Percentiles rank a stretch among this genome's conserved stretches.
These are phyloP conservation scores for Perca schrenkii DNA, from an alignment of 2,113 vertebrate species.

Conservation along the genomic window DNA sequence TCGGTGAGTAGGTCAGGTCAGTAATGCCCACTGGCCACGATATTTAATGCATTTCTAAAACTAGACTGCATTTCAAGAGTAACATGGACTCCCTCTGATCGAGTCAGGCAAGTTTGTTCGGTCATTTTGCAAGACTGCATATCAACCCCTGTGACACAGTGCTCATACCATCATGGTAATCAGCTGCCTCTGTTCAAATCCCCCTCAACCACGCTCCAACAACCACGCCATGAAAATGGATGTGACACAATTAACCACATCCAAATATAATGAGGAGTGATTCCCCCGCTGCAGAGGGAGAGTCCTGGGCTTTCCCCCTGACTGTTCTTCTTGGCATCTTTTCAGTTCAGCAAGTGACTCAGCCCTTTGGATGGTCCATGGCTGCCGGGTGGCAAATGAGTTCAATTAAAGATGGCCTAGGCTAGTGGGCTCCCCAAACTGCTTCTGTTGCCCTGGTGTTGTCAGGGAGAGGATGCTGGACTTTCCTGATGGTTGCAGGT, in stretches of 20 bases:
- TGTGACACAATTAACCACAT: conserved; percentile 60
- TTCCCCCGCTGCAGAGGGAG: conserved; percentile 37
- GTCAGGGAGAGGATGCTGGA: not conserved
- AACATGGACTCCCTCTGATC: conserved; percentile 55
- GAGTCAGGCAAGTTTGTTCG: conserved; percentile 43
- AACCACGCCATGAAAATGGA: conserved; percentile 47
- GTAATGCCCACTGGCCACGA: conserved; percentile 38
- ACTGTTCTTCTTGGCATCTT: conserved; percentile 51
- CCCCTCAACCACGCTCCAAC: conserved; percentile 33
- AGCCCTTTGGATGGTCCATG: conserved; percentile 41
- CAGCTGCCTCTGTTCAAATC: conserved; percentile 27
- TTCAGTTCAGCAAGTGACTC: conserved; percentile 59
- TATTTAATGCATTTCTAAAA: conserved; percentile 20
- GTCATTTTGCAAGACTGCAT: conserved; percentile 47
- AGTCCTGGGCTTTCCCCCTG: conserved; percentile 63
- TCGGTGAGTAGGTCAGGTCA: not conserved
- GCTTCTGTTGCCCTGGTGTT: conserved; percentile 4
- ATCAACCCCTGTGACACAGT: conserved; percentile 37
- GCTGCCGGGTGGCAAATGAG: conserved; percentile 38
- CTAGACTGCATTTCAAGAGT: conserved; percentile 35
- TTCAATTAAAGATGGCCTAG: conserved; percentile 12
- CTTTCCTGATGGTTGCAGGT: not conserved
- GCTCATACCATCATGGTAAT: conserved; percentile 42
- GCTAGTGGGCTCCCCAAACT: conserved; percentile 6
- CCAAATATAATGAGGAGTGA: conserved; percentile 59